A percentile compares a stretch with the other conserved stretches of the same genome.
Evolutionary conservation across 2,113 vertebrate genomes (phyloP).

Genomic region (Opisthocomus hoazin): DNA sequence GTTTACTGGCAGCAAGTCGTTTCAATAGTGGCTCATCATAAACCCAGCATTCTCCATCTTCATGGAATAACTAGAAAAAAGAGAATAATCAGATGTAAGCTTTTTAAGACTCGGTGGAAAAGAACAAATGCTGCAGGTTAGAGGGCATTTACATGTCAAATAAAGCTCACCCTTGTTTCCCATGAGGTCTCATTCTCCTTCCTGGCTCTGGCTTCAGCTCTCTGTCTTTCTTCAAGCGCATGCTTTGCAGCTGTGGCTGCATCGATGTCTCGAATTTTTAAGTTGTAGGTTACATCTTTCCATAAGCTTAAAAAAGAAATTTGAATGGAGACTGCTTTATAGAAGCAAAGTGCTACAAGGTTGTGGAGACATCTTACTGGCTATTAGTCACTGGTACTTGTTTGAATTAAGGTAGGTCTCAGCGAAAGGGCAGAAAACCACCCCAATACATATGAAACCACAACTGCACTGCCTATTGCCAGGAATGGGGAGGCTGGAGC

Average conservation of each 20-base stretch:
- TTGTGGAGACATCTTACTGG: fast-evolving
- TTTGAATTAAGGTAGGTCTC: neutral
- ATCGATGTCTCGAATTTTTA: conserved; percentile 95
- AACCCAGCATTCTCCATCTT: conserved; percentile 98
- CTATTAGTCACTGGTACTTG: fast-evolving
- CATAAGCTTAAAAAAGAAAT: conserved; percentile 78
- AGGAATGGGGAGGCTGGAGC: neutral
- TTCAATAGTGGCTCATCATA: conserved; percentile 96
- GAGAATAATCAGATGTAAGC: neutral
- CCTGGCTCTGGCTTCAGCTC: conserved; percentile 92
- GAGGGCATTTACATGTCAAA: neutral
- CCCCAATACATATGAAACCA: neutral
- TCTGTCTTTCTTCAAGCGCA: conserved; percentile 90
- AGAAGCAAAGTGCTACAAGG: neutral
- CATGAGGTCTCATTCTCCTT: conserved; percentile 93
- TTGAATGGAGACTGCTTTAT: neutral
- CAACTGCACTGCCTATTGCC: neutral
- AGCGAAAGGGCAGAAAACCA: neutral
- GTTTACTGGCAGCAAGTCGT: conserved; percentile 82
- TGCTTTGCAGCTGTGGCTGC: conserved; percentile 95
- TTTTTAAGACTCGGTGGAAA: fast-evolving
- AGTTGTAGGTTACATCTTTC: conserved; percentile 94
- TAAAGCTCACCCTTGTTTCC: conserved; percentile 91
- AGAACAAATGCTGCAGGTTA: neutral
- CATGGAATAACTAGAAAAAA: conserved; percentile 87